Base-by-base conservation (phyloP, 2,888 invertebrate species). In the Caenorhabditis drosophilae region DNA sequence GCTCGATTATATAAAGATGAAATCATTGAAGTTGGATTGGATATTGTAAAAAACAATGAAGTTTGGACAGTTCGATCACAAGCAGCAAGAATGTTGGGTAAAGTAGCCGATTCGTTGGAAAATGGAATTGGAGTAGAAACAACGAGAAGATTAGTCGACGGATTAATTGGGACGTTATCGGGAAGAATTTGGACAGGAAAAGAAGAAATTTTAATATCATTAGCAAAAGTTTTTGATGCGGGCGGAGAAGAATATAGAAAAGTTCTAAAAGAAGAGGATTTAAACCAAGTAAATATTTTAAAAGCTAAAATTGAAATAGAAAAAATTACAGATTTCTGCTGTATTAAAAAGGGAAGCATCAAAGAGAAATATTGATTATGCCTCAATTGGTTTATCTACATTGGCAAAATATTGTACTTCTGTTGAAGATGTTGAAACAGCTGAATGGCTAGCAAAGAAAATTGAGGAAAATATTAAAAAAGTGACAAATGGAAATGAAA, bases 161-260 rank as follows among this genome's bases (percentile, higher is more conserved):
- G 44, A 6, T 48, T 77, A 11, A 47, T 72, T 2, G 58, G 62
- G 11, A 60, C 68, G 9, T 53, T 77, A 16, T 60, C 62, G n/a
- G 77, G 77, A 16, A 48, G 77, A n/a, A 62, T 72, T 18, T 77
- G 77, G 77, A 66, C 67, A 6, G 77, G 77, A 46, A 77, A 77
- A 58, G 68, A 60, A 20, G 62, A 70, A 18, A 60, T 77, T 22
- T 61, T 75, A 25, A 60, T 51, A 20, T 64, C 77, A 0, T 22
- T 77, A 2, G 27, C 59, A 12, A 49, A 60, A 7, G 26, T 67
- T 7, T 31, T 73, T 15, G 49, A 44, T 9, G 67, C 67, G 0
- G 63, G 52, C 18, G 64, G 67, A 16, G 34, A 22, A 0, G 42
- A 51, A n/a, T 53, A 70, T 35, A 48, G 23, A 20, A 34, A 34